Evolutionary conservation across 2,888 invertebrate genomes (phyloP).

Genomic region (Trissonchulus latispiculum): DNA sequence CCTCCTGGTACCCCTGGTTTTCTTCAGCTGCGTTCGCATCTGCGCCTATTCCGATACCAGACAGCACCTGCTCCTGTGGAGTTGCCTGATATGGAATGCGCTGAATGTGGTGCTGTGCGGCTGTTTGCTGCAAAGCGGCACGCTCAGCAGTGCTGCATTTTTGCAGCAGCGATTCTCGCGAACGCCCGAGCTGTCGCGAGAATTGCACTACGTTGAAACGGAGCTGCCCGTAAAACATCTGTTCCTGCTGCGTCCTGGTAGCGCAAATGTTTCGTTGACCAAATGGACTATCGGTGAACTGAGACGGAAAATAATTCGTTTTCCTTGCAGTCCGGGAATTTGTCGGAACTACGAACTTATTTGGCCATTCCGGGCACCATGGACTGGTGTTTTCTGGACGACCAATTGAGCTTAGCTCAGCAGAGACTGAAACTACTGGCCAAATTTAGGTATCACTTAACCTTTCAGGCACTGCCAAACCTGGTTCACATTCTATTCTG

Average conservation of each 20-base stretch:
- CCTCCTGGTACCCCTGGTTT: constrained; percentile 64
- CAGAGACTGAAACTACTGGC: not conserved
- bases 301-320: no score
- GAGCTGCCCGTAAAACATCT: not conserved
- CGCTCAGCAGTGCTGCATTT: not conserved
- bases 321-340: no score
- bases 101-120: not conserved
- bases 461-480: not conserved
- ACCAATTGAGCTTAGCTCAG: not conserved
- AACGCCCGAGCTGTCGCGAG: not conserved
- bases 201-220: not conserved
- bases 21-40: constrained; percentile 52
- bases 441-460: not conserved
- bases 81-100: not conserved
- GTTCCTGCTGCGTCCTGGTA: not conserved
- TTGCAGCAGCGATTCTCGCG: not conserved
- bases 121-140: not conserved
- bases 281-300: no score
- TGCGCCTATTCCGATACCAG: constrained; percentile 15
- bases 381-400: not conserved
- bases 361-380: not conserved
- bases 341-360: no score
- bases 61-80: not conserved
- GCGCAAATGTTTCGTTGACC: not conserved
- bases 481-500: not conserved